These are phyloP conservation scores for Thelaira solivaga DNA, from an alignment of 2,888 invertebrate genomes.

Conservation along the genomic window DNA sequence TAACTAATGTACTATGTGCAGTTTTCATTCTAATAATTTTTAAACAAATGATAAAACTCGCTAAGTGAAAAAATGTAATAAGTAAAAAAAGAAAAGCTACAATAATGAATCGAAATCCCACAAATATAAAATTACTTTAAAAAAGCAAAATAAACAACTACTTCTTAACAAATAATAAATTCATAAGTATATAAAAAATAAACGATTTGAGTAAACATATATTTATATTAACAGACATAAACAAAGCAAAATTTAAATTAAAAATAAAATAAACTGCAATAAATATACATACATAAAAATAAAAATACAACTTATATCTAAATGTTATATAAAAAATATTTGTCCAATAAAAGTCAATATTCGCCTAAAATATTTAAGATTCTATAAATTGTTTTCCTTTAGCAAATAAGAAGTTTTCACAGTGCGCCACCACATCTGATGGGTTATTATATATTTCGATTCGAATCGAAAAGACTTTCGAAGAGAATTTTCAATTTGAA, in stretches of 20 bases:
- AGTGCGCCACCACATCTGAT: too few species aligned
- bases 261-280: conserved; percentile 51
- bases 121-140: conserved; percentile 61
- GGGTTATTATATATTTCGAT: too few species aligned
- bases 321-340: conserved; percentile 60
- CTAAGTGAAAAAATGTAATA: conserved; percentile 12
- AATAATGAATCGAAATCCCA: conserved; percentile 55
- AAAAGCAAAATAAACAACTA: conserved; percentile 43
- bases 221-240: conserved; percentile 56
- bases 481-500: too few species aligned
- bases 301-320: conserved; percentile 52
- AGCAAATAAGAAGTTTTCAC: too few species aligned
- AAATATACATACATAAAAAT: conserved; percentile 60
- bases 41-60: conserved; percentile 36
- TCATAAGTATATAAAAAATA: conserved; percentile 34
- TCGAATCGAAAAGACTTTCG: too few species aligned
- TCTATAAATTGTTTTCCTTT: neutral
- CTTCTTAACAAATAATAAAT: conserved; percentile 41
- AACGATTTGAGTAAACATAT: conserved; percentile 40
- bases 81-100: conserved; percentile 35
- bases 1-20: conserved; percentile 43
- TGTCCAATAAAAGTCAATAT: conserved; percentile 63
- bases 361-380: conserved; percentile 40
- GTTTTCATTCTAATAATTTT: conserved; percentile 66
- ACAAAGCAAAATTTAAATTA: conserved; percentile 41